Evolutionary conservation across 2,888 invertebrate genomes (phyloP).

Genomic region (Hypolimnas misippus): DNA sequence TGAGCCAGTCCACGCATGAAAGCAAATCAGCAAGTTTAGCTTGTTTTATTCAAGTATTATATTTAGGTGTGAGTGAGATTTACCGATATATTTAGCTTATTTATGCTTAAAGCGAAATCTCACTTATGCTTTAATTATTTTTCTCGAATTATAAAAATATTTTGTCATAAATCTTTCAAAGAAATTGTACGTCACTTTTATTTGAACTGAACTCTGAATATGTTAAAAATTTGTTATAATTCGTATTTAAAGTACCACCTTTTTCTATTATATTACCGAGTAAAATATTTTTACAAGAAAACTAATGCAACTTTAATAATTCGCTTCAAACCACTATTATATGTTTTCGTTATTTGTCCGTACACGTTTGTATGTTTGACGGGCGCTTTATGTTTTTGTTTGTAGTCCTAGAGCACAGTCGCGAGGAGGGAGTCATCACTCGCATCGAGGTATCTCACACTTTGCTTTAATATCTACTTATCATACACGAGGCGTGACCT

Average conservation of each 20-base stretch:
- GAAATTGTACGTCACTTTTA: background rate
- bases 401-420: conserved; percentile 85
- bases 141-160: background rate
- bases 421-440: conserved; percentile 84
- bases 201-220: background rate
- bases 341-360: conserved; percentile 62
- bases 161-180: background rate
- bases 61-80: conserved; percentile 29
- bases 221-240: background rate
- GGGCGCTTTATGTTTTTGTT: conserved; percentile 81
- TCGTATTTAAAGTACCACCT: background rate
- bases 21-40: conserved; percentile 13
- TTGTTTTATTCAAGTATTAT: conserved; percentile 24
- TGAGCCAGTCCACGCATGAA: conserved; percentile 20
- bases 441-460: conserved; percentile 81
- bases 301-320: conserved; percentile 16
- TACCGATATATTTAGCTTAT: conserved; percentile 17
- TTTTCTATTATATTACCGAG: background rate
- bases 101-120: conserved; percentile 19
- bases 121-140: conserved; percentile 16
- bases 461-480: conserved; percentile 71
- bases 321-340: conserved; percentile 49
- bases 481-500: conserved; percentile 22
- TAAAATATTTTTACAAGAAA: conserved; percentile 2
- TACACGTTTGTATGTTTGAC: conserved; percentile 79